phyloP scores from a whole-genome alignment of 2,113 vertebrate genomes.

The Ranitomeya imitator region DNA sequence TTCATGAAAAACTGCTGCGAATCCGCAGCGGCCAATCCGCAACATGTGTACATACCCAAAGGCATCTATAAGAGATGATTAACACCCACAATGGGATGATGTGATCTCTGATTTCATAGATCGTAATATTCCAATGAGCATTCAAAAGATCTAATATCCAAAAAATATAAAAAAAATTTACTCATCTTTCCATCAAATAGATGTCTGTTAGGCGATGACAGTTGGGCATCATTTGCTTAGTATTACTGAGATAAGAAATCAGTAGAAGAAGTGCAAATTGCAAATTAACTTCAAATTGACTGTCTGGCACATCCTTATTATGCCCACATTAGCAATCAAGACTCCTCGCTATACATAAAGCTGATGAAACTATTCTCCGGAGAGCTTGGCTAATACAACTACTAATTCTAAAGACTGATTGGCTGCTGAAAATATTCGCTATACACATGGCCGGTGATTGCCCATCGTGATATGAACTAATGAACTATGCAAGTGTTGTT shows the following conservation, averaged over 20 bases:
- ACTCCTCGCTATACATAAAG: slow-evolving; percentile 7
- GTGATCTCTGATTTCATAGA: not conserved
- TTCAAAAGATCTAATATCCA: not conserved
- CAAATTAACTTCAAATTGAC: slow-evolving; percentile 34
- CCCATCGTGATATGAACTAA: slow-evolving; percentile 25
- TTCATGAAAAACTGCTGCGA: too few relatives aligned
- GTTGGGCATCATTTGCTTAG: not conserved
- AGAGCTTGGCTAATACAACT: slow-evolving; percentile 37
- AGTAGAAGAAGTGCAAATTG: slow-evolving; percentile 1
- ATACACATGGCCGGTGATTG: slow-evolving; percentile 11
- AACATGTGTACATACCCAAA: too few relatives aligned
- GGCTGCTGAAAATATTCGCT: slow-evolving; percentile 19
- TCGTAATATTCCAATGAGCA: not conserved
- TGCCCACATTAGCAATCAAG: slow-evolving; percentile 19
- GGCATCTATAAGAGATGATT: too few relatives aligned
- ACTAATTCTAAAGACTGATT: slow-evolving; percentile 38
- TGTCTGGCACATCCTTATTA: slow-evolving; percentile 35
- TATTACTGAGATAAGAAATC: not conserved
- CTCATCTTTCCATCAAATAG: not conserved
- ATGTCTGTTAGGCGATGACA: not conserved
- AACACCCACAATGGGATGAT: too few relatives aligned
- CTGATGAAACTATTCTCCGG: slow-evolving; percentile 17
- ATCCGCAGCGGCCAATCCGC: too few relatives aligned
- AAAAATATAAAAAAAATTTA: not conserved
- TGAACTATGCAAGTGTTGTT: slow-evolving; percentile 42